phyloP scores from a whole-genome alignment of 1,140 invertebrate species.

The Dreissena rostriformis region DNA sequence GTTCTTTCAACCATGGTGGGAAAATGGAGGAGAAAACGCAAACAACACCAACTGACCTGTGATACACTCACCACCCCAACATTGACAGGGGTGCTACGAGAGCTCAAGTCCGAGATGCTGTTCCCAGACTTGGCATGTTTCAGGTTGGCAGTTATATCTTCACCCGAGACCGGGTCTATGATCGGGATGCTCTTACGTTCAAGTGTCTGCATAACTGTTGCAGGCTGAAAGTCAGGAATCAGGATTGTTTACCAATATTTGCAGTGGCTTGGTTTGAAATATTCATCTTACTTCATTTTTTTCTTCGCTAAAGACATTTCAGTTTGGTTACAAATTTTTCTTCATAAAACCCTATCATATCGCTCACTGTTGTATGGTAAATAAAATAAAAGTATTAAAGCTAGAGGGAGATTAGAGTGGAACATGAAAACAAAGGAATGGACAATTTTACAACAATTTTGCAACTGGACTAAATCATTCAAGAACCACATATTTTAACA shows the following conservation, averaged over 20 bases:
- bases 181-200: slow-evolving; percentile 54
- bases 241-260: slow-evolving; percentile 64
- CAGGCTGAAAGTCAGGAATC: slow-evolving; percentile 30
- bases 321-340: too few relatives aligned
- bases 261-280: slow-evolving; percentile 34
- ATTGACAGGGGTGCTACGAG: slow-evolving; percentile 57
- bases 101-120: slow-evolving; percentile 44
- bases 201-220: slow-evolving; percentile 8
- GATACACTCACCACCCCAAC: slow-evolving; percentile 21
- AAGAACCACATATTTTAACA: too few relatives aligned
- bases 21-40: not conserved
- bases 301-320: too few relatives aligned
- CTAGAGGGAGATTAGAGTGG: too few relatives aligned
- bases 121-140: slow-evolving; percentile 29
- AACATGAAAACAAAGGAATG: too few relatives aligned
- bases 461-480: too few relatives aligned
- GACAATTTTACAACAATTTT: too few relatives aligned
- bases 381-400: too few relatives aligned
- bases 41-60: not conserved
- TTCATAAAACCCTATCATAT: too few relatives aligned
- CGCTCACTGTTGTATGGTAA: too few relatives aligned
- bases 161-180: slow-evolving; percentile 68
- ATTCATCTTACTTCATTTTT: not conserved
- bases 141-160: slow-evolving; percentile 69
- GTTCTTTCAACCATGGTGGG: too few relatives aligned